phyloP scores from a whole-genome alignment of 2,888 invertebrate genomes.

The Synanthedon formicaeformis region DNA sequence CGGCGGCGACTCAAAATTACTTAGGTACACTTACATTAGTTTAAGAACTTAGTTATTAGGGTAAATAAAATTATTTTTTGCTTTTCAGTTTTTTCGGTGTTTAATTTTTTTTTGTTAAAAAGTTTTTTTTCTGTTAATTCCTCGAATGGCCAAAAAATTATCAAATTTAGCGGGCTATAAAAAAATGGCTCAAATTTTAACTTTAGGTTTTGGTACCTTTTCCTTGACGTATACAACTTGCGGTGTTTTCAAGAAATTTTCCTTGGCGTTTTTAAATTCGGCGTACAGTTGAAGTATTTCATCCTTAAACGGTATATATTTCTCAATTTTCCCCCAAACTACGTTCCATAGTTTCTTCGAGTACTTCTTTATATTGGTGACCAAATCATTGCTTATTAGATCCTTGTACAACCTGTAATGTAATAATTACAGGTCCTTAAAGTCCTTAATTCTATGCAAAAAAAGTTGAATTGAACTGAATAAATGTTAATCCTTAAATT shows the following conservation, averaged over 20 bases:
- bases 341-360: slow-evolving; percentile 72
- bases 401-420: slow-evolving; percentile 77
- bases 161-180: background rate
- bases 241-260: slow-evolving; percentile 50
- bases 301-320: slow-evolving; percentile 59
- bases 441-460: too few relatives aligned
- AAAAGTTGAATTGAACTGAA: too few relatives aligned
- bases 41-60: too few relatives aligned
- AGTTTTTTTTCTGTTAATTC: too few relatives aligned
- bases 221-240: slow-evolving; percentile 56
- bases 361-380: slow-evolving; percentile 85
- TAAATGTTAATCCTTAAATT: too few relatives aligned
- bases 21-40: too few relatives aligned
- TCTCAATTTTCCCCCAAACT: slow-evolving; percentile 51
- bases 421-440: too few relatives aligned
- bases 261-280: slow-evolving; percentile 54
- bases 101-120: too few relatives aligned
- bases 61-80: too few relatives aligned
- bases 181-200: background rate
- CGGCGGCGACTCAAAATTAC: too few relatives aligned
- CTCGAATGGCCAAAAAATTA: too few relatives aligned
- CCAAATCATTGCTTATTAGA: slow-evolving; percentile 79
- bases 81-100: too few relatives aligned
- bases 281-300: slow-evolving; percentile 46
- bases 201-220: slow-evolving; percentile 27